Evolutionary conservation across 1,140 invertebrate species (phyloP), one percentile per base, ranked within the genome.

Genomic region (Oppia nitens): DNA sequence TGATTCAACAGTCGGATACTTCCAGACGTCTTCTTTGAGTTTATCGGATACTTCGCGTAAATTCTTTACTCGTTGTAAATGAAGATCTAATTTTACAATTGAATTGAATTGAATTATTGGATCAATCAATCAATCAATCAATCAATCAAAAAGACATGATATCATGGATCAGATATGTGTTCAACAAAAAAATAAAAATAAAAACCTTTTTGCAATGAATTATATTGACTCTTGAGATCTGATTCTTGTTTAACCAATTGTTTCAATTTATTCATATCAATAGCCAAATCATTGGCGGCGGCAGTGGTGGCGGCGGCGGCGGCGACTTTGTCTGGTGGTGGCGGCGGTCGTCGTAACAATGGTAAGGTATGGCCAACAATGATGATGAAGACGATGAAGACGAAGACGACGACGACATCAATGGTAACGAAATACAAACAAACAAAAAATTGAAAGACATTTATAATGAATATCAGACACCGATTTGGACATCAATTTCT

Each of bases 21-120:
- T 58, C 64, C 64, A 65, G 29, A 47, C 55, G 53, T 64, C 61
- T 14, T 65, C 61, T 60, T 64, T 64, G 11, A 65, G 45, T 32
- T 61, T 64, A 21, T 64, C 64, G 52, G 62, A 59, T 32, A 65
- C 24, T 47, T 61, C 48, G 11, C 63, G 45, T 11, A 65, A 23
- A 23, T 58, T 47, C 47, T 64, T 52, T n/a, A 65, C 51, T 25
- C 61, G 25, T 50, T 61, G 61, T 20, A 55, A 29, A 29, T 64
- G 63, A 25, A 62, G 20, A 24, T 63, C 62, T 63, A 26, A n/a
- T n/a, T 53, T 9, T 9, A 53, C 52, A 40, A 17, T 40, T 6
- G 32, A 40, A 9, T 9, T 40, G 17, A 40, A 9, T 9, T 9
- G 6, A 6, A 40, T 6, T 40, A 40, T 40, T 40, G 6, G 32